Evolutionary conservation across 2,888 invertebrate genomes (phyloP).

Genomic region (Platynereis dumerilii): DNA sequence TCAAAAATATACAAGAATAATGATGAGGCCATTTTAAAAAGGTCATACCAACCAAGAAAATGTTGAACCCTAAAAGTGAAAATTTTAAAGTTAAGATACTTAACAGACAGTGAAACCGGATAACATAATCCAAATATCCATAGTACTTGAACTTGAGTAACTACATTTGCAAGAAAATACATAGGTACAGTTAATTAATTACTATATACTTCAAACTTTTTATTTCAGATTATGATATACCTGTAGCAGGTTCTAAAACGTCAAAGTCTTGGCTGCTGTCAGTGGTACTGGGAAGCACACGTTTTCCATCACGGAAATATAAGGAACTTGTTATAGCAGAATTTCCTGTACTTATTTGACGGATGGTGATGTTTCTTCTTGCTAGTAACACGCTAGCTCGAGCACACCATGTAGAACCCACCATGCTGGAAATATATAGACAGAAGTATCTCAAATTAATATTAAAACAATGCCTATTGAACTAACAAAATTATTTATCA

Average conservation of each 20-base stretch:
- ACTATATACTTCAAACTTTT: not conserved
- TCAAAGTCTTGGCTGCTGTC: slow-evolving; percentile 39
- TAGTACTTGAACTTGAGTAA: too few relatives aligned
- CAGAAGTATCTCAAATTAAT: too few relatives aligned
- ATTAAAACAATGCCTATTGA: too few relatives aligned
- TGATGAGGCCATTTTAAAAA: too few relatives aligned
- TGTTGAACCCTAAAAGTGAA: not conserved
- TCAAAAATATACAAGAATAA: not conserved
- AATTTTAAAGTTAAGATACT: too few relatives aligned
- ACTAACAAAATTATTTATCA: too few relatives aligned
- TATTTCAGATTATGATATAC: too few relatives aligned
- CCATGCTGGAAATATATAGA: too few relatives aligned
- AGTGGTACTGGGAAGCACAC: slow-evolving; percentile 41
- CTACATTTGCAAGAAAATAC: not conserved
- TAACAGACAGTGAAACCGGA: too few relatives aligned
- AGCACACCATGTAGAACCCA: too few relatives aligned
- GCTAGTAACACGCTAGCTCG: too few relatives aligned
- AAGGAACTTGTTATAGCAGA: slow-evolving; percentile 37
- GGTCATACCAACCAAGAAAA: not conserved
- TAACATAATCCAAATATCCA: too few relatives aligned
- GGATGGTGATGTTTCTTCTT: not conserved
- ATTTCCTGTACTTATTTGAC: slow-evolving; percentile 20
- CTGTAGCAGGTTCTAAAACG: slow-evolving; percentile 55
- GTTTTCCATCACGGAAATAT: slow-evolving; percentile 51
- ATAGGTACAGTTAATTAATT: not conserved